phyloP scores from a whole-genome alignment of 2,797 vertebrate species.

The Buceros bicornis region DNA sequence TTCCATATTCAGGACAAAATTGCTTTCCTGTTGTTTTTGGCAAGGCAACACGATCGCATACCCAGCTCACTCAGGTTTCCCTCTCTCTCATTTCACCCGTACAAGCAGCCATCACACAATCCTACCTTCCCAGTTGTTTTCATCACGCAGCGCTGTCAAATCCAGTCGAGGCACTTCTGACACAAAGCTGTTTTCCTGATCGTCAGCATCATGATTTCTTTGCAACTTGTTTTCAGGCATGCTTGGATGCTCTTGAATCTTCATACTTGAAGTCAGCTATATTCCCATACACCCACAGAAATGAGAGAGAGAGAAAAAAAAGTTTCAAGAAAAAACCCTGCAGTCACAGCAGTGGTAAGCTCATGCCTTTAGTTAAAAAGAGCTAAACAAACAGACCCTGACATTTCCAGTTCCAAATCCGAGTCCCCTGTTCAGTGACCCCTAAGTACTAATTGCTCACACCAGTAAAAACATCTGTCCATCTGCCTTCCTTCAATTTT shows the following conservation, averaged over 20 bases:
- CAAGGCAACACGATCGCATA: not conserved
- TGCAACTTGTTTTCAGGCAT: slow-evolving; percentile 83
- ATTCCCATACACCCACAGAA: slow-evolving; percentile 41
- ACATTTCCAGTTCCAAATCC: slow-evolving; percentile 24
- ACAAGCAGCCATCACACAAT: not conserved
- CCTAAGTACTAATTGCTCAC: slow-evolving; percentile 74
- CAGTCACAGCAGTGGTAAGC: slow-evolving; percentile 64
- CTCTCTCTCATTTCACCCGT: not conserved
- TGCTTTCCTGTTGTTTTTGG: slow-evolving; percentile 8
- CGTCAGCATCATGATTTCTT: slow-evolving; percentile 81
- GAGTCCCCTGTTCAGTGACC: slow-evolving; percentile 56
- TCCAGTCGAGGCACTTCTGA: slow-evolving; percentile 87
- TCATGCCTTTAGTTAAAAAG: slow-evolving; percentile 80
- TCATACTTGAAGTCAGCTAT: slow-evolving; percentile 90
- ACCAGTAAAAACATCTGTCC: slow-evolving; percentile 75
- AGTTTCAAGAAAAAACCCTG: not conserved
- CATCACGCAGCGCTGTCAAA: slow-evolving; percentile 87
- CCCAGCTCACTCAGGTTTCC: not conserved
- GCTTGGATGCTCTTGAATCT: slow-evolving; percentile 93
- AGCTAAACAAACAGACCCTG: slow-evolving; percentile 60
- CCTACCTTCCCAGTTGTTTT: slow-evolving; percentile 93
- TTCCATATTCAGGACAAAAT: not conserved
- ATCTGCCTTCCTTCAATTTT: slow-evolving; percentile 76
- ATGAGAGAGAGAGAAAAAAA: not conserved
- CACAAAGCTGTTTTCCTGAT: slow-evolving; percentile 84